Base-by-base conservation (phyloP, 2,797 vertebrate genomes). In the Hapalemur alaotrensis region DNA sequence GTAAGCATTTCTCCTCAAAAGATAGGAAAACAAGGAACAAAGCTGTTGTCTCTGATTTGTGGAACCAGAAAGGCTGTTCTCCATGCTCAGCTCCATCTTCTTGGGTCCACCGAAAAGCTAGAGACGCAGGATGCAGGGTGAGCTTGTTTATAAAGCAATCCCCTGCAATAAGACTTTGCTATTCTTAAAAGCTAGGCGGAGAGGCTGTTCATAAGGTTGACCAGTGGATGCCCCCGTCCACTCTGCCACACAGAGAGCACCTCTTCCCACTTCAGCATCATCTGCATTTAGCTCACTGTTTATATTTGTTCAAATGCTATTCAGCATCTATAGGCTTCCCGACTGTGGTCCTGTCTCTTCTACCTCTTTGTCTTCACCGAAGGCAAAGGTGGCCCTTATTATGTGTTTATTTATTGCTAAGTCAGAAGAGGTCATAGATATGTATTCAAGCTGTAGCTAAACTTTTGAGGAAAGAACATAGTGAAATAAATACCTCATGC, bases 1-100 rank as follows among this genome's bases (percentile, higher is more conserved):
- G 25, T 15, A 52, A 25, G 52, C 46, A 0, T 79, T 52, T 84
- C 81, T 79, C 5, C 7, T 7, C 15, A 17, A 76, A 38, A 32
- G 35, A 80, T 11, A 89, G 48, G 78, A 84, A 91, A 76, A 87
- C n/a, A 75, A 93, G 87, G 82, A 78, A 67, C n/a, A 23, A 82
- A 79, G 17, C 28, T 52, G 7, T 46, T 57, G 80, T 93, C 82
- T 79, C 67, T 73, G 48, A 75, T 80, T 70, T 30, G 46, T 46
- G 7, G 48, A 73, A 61, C 30, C 67, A 63, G 9, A 38, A 76
- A 80, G 20, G 18, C 10, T 48, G 2, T 25, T 80, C 30, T 50
- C 30, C 14, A 70, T 18, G 41, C 1, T 85, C 38, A 13, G 22
- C 22, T 78, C n/a, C 54, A 15, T 72, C 32, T 81, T 41, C 48